Percentiles rank a stretch among this genome's conserved stretches.
Evolutionary conservation across 2,113 vertebrate genomes (phyloP).

Genomic region (Cyprinodon brontotheroides): DNA sequence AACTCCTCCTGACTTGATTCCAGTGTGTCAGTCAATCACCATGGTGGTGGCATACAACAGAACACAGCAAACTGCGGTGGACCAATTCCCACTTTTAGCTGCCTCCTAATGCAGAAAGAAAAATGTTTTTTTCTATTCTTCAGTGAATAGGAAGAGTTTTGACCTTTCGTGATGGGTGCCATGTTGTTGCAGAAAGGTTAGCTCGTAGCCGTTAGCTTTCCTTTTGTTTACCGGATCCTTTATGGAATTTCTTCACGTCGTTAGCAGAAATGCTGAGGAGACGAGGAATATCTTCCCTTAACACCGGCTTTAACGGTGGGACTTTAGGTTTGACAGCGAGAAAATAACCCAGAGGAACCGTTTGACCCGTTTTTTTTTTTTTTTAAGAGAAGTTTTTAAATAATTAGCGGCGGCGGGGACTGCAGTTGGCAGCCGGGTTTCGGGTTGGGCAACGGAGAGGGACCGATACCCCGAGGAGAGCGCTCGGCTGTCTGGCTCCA

Average conservation of each 20-base stretch:
- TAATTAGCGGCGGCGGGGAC: constrained; percentile 2
- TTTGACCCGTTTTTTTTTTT: constrained; percentile 2
- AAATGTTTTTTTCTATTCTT: background rate
- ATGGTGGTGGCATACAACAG: constrained; percentile 82
- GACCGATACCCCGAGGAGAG: constrained; percentile 58
- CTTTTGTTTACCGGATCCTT: constrained; percentile 39
- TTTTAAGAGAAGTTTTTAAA: constrained; percentile 14
- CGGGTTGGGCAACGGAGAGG: constrained; percentile 37
- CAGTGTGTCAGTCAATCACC: constrained; percentile 71
- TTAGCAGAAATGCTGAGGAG: constrained; percentile 71
- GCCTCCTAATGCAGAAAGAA: constrained; percentile 17
- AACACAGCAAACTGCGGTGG: constrained; percentile 50
- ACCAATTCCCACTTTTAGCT: constrained; percentile 56
- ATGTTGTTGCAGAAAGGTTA: constrained; percentile 38
- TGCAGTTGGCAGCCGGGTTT: constrained; percentile 25
- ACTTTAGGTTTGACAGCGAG: constrained; percentile 10
- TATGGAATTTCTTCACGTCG: constrained; percentile 58
- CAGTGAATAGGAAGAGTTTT: constrained; percentile 22
- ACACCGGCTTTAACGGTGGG: constrained; percentile 39
- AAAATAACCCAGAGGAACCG: constrained; percentile 18
- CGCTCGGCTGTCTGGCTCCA: constrained; percentile 68
- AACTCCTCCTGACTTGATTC: background rate
- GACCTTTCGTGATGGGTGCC: constrained; percentile 48
- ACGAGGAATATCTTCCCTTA: constrained; percentile 62
- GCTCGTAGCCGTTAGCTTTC: constrained; percentile 15